Evolutionary conservation across 2,113 vertebrate genomes (phyloP).

Genomic region (Phalacrocorax pelagicus): DNA sequence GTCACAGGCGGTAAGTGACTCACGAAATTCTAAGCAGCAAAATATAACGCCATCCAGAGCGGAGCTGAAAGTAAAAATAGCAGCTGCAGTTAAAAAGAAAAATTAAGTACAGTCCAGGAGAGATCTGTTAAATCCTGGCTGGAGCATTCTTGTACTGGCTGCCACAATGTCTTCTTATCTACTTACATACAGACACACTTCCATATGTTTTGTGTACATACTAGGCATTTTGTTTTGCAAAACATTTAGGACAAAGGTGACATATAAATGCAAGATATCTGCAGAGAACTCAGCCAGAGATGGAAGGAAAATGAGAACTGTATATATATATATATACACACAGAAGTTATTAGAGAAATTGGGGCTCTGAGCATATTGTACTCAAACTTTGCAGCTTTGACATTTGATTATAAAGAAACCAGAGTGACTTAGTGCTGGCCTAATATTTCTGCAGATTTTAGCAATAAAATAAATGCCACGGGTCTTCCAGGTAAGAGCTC

Average conservation of each 20-base stretch:
- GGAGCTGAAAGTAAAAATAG: background rate
- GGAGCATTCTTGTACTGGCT: background rate
- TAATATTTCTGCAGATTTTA: background rate
- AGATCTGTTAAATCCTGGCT: background rate
- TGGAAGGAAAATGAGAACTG: background rate
- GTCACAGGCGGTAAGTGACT: background rate
- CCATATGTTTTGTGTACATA: background rate
- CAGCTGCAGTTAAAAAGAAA: background rate
- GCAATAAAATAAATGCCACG: background rate
- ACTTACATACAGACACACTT: background rate
- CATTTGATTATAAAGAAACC: background rate
- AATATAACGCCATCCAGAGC: background rate
- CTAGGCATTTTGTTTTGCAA: background rate
- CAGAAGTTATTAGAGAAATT: background rate
- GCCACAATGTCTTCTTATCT: background rate
- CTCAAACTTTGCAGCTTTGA: background rate
- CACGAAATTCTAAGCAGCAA: conserved; percentile 2
- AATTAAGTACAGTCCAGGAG: background rate
- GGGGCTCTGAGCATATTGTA: background rate
- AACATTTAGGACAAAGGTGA: background rate
- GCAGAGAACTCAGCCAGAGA: background rate
- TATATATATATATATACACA: background rate
- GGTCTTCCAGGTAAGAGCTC: background rate
- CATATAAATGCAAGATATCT: background rate
- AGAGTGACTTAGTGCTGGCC: background rate